Evolutionary conservation across 2,113 vertebrate species (phyloP), one percentile per base, ranked within the genome.

Genomic region (Leptobrachium leishanense): DNA sequence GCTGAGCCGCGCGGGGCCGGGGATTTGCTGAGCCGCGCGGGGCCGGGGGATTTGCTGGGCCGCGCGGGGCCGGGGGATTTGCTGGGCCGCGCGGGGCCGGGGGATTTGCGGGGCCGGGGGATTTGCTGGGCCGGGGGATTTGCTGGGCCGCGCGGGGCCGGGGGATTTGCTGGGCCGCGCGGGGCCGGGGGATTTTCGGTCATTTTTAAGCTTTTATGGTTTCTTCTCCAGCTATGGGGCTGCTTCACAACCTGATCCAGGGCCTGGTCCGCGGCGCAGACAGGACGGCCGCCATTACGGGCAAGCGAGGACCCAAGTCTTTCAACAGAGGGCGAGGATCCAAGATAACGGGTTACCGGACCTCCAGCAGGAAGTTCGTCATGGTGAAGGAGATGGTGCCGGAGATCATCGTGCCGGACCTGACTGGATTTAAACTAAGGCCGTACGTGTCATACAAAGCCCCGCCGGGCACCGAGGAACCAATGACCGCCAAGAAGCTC

Each of bases 381-480:
- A 63, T 84, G 2, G 2, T 97, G 10, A 79, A 11, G 31, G 88
- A 92, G 72, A 96, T 94, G 95, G 92, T 97, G 40, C 97, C 98
- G 0, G 84, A 96, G 72, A 94, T 99, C 59, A 72, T 99, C 20
- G 98, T 98, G n/a, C 88, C 90, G 0, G 80, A 96, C 74, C 86
- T 97, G 74, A 65, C 67, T 1, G 96, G 92, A 9, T 99, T 95
- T 84, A 92, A 89, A 74, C 94, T 99, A n/a, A 93, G 89, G 76
- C 91, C 98, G 0, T 99, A 99, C 31, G 97, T 99, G 4, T 98
- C 92, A 0, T 99, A 97, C 85, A 93, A 90, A 1, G 85, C 86
- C 0, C 86, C 94, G 0, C 72, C 40, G 0, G 96, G 94, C 67
- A 84, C 90, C 0, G 95, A 95, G 73, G 78, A 84, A 0, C 87